phyloP scores from a whole-genome alignment of 2,888 invertebrate genomes.

The Endomychus coccineus region DNA sequence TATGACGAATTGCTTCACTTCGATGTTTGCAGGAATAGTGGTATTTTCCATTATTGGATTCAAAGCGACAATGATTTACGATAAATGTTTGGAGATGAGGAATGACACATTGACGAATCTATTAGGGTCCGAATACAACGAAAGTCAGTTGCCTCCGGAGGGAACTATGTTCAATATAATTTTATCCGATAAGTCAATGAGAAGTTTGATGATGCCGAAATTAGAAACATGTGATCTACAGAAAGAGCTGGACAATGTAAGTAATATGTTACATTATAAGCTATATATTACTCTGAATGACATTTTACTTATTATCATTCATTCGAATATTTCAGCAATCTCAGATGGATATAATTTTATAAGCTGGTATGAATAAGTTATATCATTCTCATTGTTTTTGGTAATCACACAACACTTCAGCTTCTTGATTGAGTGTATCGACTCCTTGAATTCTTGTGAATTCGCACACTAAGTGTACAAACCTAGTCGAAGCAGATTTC shows the following conservation, averaged over 20 bases:
- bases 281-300: no score
- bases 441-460: no score
- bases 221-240: conserved; percentile 74
- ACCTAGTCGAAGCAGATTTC: no score
- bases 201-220: conserved; percentile 55
- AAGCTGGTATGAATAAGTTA: no score
- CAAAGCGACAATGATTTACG: conserved; percentile 79
- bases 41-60: conserved; percentile 94
- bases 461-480: no score
- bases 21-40: conserved; percentile 94
- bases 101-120: conserved; percentile 54
- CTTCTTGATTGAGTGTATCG: no score
- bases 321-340: no score
- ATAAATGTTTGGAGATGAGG: conserved; percentile 60
- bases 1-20: conserved; percentile 87
- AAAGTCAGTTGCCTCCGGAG: conserved; percentile 49
- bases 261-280: no score
- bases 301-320: no score
- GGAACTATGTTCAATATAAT: conserved; percentile 50
- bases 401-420: no score
- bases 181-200: conserved; percentile 47
- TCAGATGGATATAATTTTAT: no score
- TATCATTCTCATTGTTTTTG: no score
- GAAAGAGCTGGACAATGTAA: conserved; percentile 82
- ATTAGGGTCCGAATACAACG: conserved; percentile 48